Evolutionary conservation across 2,113 vertebrate species (phyloP), one percentile per base, ranked within the genome.

Genomic region (Lanius ludovicianus): DNA sequence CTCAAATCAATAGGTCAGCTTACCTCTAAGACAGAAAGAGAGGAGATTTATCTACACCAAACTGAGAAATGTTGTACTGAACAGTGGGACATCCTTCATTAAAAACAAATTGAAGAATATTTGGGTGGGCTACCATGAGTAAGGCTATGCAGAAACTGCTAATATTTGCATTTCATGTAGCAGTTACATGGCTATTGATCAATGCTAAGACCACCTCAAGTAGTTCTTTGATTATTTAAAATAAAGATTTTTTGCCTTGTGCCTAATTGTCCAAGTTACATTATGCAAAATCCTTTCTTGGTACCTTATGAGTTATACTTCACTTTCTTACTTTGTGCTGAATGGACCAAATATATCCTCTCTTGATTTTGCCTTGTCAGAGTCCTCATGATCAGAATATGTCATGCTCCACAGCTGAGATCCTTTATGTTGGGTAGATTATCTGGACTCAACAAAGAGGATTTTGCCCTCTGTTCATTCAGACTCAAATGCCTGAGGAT

Each of bases 391-490:
- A 83, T 23, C 70, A 69, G 49, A 76, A 41, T 15, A 64, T 2
- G 10, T 15, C 0, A 0, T 47, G 27, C 23, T 67, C 55, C 68
- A 55, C 27, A 83, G 25, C 7, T 53, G 46, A 83, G 63, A 14
- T 13, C 31, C 49, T 65, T 92, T 35, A 12, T 39, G 91, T 59
- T 77, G 56, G 6, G 35, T 86, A 19, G 17, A 33, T 64, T 86
- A 24, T 84, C 64, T 74, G n/a, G 33, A 42, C 39, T 41, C 35
- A 50, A 15, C 28, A 47, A 22, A 92, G 49, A 91, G n/a, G 27
- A 91, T 84, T 92, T 71, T 73, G 12, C 62, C 35, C 28, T 94
- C 87, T 95, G 80, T 91, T 92, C 65, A 95, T 95, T 96, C 80
- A 95, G 64, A 76, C 53, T 73, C 37, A 56, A 91, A 50, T 33